Base-by-base conservation (phyloP, 2,113 vertebrate genomes). In the Gorsachius goisagi region DNA sequence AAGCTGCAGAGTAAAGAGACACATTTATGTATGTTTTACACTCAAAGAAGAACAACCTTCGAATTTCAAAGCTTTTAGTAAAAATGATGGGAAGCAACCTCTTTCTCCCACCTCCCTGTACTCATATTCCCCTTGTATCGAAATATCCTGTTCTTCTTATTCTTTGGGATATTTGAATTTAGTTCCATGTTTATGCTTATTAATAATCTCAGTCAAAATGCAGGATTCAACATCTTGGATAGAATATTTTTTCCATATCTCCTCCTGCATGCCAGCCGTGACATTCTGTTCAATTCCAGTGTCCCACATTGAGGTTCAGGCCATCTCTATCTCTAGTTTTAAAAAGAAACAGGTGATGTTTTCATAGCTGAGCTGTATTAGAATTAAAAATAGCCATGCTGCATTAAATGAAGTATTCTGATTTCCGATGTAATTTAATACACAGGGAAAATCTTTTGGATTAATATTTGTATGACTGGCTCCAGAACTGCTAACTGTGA, bases 281-380 rank as follows among this genome's bases (percentile, higher is more conserved):
- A 71, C 7, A 67, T 89, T 68, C 41, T 87, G 22, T 26, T 60
- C 1, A 2, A 33, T 58, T 91, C 72, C 72, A 44, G 17, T 37
- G 37, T 69, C 45, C 18, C 49, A 58, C 21, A 19, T 41, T 62
- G 45, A 90, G 53, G 63, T 66, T 67, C 66, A 67, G 66, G 21
- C 3, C 0, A 62, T 37, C 52, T 77, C 35, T 47, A 16, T 52
- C 75, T 66, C 73, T 32, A 60, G 44, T 75, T 94, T 86, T 92
- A 92, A 94, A 93, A 74, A 85, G 49, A 94, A 96, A 44, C 64
- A 92, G 79, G 83, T 88, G 58, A 78, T 96, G 52, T 96, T 96
- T 96, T 96, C 85, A 60, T 96, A 97, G 85, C 95, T 96, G 91
- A 88, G 21, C 19, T 81, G 35, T 75, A 59, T 87, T 93, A 93